A percentile compares a stretch with the other conserved stretches of the same genome.
phyloP scores from a whole-genome alignment of 2,113 vertebrate genomes.

The Dasyornis broadbenti region DNA sequence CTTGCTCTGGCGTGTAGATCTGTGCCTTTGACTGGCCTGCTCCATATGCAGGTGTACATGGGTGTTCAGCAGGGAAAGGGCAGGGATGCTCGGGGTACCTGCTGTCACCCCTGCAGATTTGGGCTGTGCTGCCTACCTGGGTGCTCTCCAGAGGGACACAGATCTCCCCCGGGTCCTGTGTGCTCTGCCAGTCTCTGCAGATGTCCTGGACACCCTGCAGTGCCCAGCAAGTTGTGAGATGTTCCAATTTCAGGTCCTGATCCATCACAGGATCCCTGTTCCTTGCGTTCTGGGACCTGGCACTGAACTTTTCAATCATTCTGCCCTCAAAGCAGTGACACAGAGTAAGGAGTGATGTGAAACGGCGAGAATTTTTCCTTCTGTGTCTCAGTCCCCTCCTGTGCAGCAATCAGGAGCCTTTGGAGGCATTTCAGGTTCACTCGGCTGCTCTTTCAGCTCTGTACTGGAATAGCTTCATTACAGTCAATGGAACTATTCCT shows the following conservation, averaged over 20 bases:
- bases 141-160: background rate
- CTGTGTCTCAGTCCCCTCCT: background rate
- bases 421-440: conserved; percentile 24
- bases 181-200: background rate
- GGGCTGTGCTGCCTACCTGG: background rate
- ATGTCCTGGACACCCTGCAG: background rate
- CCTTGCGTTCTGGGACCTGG: background rate
- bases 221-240: background rate
- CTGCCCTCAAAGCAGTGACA: background rate
- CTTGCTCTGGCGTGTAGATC: background rate
- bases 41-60: rapidly evolving
- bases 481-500: conserved; percentile 11
- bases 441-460: background rate
- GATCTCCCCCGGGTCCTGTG: background rate
- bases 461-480: conserved; percentile 54
- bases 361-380: background rate
- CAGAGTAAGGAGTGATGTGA: background rate
- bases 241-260: background rate
- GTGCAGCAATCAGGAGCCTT: conserved; percentile 45
- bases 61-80: background rate
- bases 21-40: background rate
- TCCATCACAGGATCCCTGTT: background rate
- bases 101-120: background rate
- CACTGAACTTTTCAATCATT: background rate
- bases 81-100: rapidly evolving